A percentile compares a stretch with the other conserved stretches of the same genome.
Evolutionary conservation across 2,113 vertebrate genomes (phyloP).

Genomic region (Lutjanus erythropterus): DNA sequence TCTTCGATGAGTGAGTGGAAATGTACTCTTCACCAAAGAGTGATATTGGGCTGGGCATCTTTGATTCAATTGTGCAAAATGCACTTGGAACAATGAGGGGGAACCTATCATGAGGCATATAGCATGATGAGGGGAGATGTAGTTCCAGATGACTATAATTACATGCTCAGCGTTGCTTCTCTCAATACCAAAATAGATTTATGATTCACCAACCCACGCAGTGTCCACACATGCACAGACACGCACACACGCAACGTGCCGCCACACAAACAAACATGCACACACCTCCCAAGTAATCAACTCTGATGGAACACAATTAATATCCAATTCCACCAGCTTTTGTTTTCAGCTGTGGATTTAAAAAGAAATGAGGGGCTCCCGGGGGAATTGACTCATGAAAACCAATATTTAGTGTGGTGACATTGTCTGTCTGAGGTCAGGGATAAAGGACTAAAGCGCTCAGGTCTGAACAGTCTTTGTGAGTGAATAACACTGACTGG

Average conservation of each 20-base stretch:
- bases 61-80: conserved; percentile 15
- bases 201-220: conserved; percentile 79
- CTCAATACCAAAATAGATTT: conserved; percentile 78
- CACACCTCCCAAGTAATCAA: conserved; percentile 72
- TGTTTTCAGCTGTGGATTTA: conserved; percentile 67
- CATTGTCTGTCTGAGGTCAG: conserved; percentile 54
- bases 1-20: not conserved
- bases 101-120: not conserved
- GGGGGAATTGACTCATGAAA: conserved; percentile 53
- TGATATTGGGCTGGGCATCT: not conserved
- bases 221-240: conserved; percentile 49
- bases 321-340: conserved; percentile 72
- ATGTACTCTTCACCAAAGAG: not conserved
- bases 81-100: not conserved
- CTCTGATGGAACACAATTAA: conserved; percentile 77
- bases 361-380: conserved; percentile 55
- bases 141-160: conserved; percentile 78
- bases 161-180: conserved; percentile 70
- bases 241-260: conserved; percentile 8
- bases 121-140: not conserved
- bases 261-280: conserved; percentile 46
- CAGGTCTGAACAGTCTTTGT: conserved; percentile 12
- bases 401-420: conserved; percentile 61
- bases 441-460: conserved; percentile 15
- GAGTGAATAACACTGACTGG: not conserved